Conservation (phyloP, 2,797 vertebrate species). For the Smutsia gigantea region DNA sequence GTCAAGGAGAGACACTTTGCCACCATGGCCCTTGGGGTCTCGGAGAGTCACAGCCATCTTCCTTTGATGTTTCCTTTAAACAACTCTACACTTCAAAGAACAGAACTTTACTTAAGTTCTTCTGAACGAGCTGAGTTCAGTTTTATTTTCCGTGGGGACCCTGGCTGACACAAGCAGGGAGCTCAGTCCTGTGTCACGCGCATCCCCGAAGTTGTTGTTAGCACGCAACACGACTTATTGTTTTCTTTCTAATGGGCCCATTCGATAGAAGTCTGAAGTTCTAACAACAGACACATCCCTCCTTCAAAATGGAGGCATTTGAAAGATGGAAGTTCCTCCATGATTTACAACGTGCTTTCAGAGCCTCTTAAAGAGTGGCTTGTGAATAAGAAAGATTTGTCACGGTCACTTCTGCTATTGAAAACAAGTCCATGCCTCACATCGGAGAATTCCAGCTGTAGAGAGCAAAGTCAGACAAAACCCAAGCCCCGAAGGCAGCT, state of each 20-base stretch:
- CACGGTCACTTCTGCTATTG: not conserved
- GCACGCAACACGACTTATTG: not conserved
- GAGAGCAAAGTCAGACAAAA: not conserved
- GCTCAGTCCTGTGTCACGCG: fast-evolving
- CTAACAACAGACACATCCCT: not conserved
- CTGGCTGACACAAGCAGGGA: fast-evolving
- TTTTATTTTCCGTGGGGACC: not conserved
- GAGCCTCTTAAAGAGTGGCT: not conserved
- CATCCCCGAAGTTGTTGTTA: not conserved
- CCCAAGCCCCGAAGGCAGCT: not conserved
- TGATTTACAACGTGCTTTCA: not conserved
- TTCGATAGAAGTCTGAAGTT: not conserved
- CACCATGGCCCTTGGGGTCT: not conserved
- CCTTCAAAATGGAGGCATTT: not conserved
- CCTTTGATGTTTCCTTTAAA: not conserved
- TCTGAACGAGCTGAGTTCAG: not conserved
- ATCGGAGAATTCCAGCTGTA: not conserved
- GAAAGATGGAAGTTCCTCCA: not conserved
- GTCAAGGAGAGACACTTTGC: too few species aligned
- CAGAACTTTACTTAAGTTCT: not conserved
- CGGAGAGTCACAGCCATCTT: not conserved
- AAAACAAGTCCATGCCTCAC: not conserved
- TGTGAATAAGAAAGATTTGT: not conserved
- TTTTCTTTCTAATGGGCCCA: not conserved
- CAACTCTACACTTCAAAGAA: not conserved